Percentiles rank a stretch among this genome's conserved stretches.
Evolutionary conservation across 2,797 vertebrate genomes (phyloP).

Genomic region (Hylomyscus alleni): DNA sequence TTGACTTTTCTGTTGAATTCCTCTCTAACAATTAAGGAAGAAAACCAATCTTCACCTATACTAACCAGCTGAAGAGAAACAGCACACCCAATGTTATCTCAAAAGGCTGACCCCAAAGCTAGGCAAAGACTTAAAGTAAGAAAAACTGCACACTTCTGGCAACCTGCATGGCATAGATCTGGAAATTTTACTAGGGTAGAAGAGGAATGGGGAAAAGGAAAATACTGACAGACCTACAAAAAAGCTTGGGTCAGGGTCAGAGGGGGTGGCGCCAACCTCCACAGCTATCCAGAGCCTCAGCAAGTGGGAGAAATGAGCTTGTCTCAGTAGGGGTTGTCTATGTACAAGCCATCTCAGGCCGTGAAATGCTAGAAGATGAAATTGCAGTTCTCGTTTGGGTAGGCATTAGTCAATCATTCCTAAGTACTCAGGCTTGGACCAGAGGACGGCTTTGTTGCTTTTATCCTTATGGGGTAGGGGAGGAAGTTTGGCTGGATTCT

Average conservation of each 20-base stretch:
- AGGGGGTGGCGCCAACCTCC: not conserved
- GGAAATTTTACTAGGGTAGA: not conserved
- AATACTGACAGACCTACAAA: not conserved
- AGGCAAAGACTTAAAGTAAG: not conserved
- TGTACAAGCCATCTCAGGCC: not conserved
- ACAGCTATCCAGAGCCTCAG: not conserved
- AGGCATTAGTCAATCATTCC: not conserved
- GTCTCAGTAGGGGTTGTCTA: not conserved
- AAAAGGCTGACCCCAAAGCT: not conserved
- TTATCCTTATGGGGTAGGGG: not conserved
- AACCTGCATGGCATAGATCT: not conserved
- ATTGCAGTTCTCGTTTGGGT: not conserved
- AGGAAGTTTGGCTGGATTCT: not conserved
- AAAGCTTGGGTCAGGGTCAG: not conserved
- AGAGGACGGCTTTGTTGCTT: not conserved
- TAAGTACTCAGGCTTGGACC: not conserved
- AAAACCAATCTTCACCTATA: not conserved
- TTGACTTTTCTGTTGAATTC: not conserved
- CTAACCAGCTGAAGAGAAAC: not conserved
- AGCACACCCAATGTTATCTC: not conserved
- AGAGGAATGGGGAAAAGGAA: not conserved
- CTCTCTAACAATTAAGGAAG: not conserved
- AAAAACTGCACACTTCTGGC: not conserved
- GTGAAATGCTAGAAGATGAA: not conserved
- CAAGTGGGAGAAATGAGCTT: too few relatives aligned